phyloP scores from a whole-genome alignment of 2,888 invertebrate genomes.

The Gari tellinella region DNA sequence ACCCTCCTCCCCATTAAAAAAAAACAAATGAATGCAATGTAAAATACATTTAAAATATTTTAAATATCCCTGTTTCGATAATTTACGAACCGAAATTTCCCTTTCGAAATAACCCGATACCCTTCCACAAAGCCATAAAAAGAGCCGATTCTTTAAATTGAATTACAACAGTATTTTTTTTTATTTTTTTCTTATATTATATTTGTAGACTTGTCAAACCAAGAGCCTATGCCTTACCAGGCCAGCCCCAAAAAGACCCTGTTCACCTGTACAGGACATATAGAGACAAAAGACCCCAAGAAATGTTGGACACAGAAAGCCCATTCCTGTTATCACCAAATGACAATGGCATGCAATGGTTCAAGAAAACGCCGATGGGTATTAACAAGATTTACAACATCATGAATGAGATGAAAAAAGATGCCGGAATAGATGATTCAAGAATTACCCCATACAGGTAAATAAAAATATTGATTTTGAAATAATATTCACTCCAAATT shows the following conservation, averaged over 20 bases:
- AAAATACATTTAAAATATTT: neutral
- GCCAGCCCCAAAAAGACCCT: conserved; percentile 3
- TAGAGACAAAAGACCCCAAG: conserved; percentile 12
- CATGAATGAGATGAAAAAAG: conserved; percentile 34
- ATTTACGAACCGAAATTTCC: too few relatives aligned
- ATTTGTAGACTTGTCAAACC: conserved; percentile 5
- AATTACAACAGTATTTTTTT: too few relatives aligned
- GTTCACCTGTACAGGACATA: conserved; percentile 27
- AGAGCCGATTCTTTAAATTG: too few relatives aligned
- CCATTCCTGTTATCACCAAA: conserved; percentile 21
- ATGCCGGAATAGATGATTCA: conserved; percentile 18
- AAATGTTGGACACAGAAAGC: conserved; percentile 5
- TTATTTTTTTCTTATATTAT: too few relatives aligned
- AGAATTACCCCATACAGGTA: conserved; percentile 37
- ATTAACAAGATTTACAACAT: conserved; percentile 33
- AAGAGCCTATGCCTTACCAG: conserved; percentile 6
- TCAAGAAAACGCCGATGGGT: conserved; percentile 19
- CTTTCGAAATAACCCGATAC: too few relatives aligned
- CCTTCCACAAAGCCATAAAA: too few relatives aligned
- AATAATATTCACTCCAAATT: too few relatives aligned
- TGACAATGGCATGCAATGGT: conserved; percentile 14
- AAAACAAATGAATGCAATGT: too few relatives aligned
- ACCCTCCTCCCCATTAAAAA: too few relatives aligned
- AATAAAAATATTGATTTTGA: too few relatives aligned
- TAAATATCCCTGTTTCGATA: neutral